Conservation (phyloP, 2,797 vertebrate genomes). For the Sorex maritimensis region DNA sequence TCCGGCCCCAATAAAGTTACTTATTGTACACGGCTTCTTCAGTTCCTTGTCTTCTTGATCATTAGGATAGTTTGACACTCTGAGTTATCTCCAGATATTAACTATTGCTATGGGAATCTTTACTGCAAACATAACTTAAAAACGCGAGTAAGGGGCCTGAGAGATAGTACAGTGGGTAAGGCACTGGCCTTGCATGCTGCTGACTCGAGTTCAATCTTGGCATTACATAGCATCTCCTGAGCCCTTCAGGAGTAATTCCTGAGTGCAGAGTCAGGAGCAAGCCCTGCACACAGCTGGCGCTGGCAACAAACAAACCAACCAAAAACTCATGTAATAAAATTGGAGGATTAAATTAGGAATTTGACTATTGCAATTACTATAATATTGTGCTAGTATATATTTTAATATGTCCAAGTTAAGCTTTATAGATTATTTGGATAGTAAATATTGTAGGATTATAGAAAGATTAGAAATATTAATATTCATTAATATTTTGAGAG, state of each 20-base stretch:
- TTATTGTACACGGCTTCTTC: background rate
- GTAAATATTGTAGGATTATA: background rate
- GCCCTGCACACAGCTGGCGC: too few species aligned
- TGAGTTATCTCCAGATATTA: conserved; percentile 44
- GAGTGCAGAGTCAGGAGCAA: too few species aligned
- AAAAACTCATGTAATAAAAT: background rate
- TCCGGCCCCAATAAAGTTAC: background rate
- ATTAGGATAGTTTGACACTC: conserved; percentile 59
- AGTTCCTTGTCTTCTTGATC: conserved; percentile 45
- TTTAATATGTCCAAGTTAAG: background rate
- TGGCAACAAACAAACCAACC: background rate
- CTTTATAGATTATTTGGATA: conserved; percentile 45
- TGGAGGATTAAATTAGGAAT: conserved; percentile 60
- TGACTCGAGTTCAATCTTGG: too few species aligned
- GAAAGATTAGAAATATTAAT: background rate
- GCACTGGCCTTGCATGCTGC: too few species aligned
- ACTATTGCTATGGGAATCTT: conserved; percentile 59
- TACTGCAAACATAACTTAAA: background rate
- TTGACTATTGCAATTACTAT: background rate
- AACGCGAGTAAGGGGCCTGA: background rate
- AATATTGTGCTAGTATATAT: too few species aligned
- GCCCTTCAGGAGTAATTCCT: too few species aligned
- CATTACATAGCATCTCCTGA: too few species aligned
- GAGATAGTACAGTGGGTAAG: too few species aligned
- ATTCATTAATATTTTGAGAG: background rate